Conservation (phyloP, 2,888 invertebrate genomes). For the Morpho achilles region DNA sequence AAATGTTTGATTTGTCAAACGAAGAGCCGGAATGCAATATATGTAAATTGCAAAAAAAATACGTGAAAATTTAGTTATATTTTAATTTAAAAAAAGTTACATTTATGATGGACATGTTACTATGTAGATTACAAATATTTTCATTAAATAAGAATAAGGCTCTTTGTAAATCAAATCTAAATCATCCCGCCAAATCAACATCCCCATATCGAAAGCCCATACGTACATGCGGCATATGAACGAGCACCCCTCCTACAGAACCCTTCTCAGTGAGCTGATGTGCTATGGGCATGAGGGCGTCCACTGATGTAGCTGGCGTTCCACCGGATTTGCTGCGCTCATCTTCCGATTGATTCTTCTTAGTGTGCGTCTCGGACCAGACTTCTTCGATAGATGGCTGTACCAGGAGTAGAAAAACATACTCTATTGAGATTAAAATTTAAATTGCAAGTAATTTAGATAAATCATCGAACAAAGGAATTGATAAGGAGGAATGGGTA, state of each 20-base stretch:
- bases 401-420: too few relatives aligned
- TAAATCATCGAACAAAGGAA: too few relatives aligned
- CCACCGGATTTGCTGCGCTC: conserved; percentile 59
- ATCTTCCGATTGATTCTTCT: conserved; percentile 85
- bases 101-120: too few relatives aligned
- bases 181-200: conserved; percentile 13
- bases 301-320: conserved; percentile 41
- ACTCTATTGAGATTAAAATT: too few relatives aligned
- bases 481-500: too few relatives aligned
- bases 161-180: conserved; percentile 1
- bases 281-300: conserved; percentile 58
- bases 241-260: conserved; percentile 91
- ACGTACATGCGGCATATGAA: conserved; percentile 95
- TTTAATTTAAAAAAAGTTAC: too few relatives aligned
- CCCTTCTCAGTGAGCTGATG: conserved; percentile 80
- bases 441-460: too few relatives aligned
- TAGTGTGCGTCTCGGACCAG: conserved; percentile 74
- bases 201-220: conserved; percentile 20
- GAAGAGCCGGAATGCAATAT: conserved; percentile 2
- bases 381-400: conserved; percentile 76
- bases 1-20: not conserved
- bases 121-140: too few relatives aligned
- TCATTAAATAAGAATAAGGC: not conserved
- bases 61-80: too few relatives aligned
- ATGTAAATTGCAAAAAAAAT: too few relatives aligned